Conservation (phyloP, 2,797 vertebrate genomes). For the Paedocypris micromegethes region DNA sequence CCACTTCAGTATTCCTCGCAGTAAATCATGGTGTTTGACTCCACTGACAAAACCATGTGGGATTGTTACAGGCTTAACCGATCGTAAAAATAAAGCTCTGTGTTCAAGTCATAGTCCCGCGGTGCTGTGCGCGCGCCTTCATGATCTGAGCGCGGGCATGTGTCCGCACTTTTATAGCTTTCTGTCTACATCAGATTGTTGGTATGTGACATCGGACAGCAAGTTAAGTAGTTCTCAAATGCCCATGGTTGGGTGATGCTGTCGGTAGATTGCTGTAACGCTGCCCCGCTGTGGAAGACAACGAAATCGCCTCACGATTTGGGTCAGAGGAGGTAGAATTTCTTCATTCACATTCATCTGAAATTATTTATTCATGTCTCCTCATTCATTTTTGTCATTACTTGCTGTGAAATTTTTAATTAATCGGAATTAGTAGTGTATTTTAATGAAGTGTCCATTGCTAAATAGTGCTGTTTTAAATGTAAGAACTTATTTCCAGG, state of each 20-base stretch:
- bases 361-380: constrained; percentile 42
- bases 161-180: constrained; percentile 60
- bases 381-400: constrained; percentile 50
- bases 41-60: constrained; percentile 16
- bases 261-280: constrained; percentile 37
- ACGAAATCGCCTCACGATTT: constrained; percentile 27
- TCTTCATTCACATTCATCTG: constrained; percentile 46
- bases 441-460: not conserved
- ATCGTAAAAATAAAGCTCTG: constrained; percentile 10
- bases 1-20: constrained; percentile 55
- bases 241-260: constrained; percentile 7
- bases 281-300: constrained; percentile 57
- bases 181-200: constrained; percentile 62
- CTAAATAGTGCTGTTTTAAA: too few relatives aligned
- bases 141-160: constrained; percentile 40
- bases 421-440: not conserved
- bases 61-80: constrained; percentile 39
- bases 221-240: constrained; percentile 55
- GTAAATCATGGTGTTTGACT: constrained; percentile 42
- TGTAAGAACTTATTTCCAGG: too few relatives aligned
- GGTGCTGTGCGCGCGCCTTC: constrained; percentile 37
- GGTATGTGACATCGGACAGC: constrained; percentile 64
- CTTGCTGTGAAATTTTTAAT: not conserved
- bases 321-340: not conserved
- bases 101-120: constrained; percentile 38